A percentile compares a stretch with the other conserved stretches of the same genome.
Conservation (phyloP, 2,113 vertebrate genomes). For the Microtus pennsylvanicus region DNA sequence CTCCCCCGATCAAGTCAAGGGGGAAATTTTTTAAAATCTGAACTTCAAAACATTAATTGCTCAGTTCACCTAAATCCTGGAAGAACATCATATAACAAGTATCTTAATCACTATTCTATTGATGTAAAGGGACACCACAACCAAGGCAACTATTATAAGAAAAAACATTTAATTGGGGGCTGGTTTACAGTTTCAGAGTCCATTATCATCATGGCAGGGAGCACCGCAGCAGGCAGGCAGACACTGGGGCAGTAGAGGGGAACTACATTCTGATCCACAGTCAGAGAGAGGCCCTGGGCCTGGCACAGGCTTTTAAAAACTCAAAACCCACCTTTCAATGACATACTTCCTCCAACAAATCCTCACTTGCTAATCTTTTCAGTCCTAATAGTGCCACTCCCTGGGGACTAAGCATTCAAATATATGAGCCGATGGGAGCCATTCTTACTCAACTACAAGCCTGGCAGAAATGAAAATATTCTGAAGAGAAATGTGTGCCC, state of each 20-base stretch:
- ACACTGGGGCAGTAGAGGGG: background rate
- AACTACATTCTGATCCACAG: background rate
- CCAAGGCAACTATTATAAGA: background rate
- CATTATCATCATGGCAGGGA: background rate
- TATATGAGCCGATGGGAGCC: background rate
- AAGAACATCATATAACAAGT: background rate
- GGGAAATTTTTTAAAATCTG: background rate
- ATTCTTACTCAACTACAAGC: background rate
- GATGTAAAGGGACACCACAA: background rate
- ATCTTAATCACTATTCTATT: background rate
- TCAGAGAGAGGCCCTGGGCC: background rate
- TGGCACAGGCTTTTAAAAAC: background rate
- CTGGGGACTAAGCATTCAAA: background rate
- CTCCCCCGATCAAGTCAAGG: too few species aligned
- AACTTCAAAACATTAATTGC: constrained; percentile 35
- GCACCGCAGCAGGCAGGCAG: too few species aligned
- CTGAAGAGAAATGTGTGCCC: background rate
- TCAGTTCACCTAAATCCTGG: constrained; percentile 5
- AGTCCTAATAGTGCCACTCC: background rate
- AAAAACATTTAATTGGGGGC: background rate
- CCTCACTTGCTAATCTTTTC: background rate
- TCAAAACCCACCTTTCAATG: background rate
- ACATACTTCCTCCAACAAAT: background rate
- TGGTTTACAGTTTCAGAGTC: background rate
- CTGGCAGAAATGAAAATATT: background rate